Evolutionary conservation across 1,140 invertebrate genomes (phyloP).

Genomic region (Drosophila parabipectinata): DNA sequence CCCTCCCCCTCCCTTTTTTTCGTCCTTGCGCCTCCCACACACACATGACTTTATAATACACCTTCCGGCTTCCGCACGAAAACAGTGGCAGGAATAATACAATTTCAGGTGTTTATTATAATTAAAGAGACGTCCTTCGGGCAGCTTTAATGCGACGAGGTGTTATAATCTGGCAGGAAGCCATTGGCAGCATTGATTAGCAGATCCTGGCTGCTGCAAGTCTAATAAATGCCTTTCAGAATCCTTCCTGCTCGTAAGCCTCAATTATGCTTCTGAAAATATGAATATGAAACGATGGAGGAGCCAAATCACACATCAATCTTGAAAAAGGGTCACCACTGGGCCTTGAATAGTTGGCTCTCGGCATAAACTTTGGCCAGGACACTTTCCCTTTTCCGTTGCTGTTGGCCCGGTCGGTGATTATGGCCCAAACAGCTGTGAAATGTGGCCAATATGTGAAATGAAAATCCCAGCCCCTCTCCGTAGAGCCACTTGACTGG

Average conservation of each 20-base stretch:
- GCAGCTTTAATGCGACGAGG: background rate
- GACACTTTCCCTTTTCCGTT: background rate
- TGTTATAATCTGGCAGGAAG: too few species aligned
- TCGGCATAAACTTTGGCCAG: constrained; percentile 38
- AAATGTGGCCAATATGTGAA: constrained; percentile 52
- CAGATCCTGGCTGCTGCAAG: too few species aligned
- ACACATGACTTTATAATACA: constrained; percentile 44
- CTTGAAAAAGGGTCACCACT: background rate
- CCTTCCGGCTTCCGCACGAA: constrained; percentile 6
- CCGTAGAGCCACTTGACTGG: constrained; percentile 25
- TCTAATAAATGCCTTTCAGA: too few species aligned
- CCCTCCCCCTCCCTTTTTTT: background rate
- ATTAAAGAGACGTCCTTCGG: background rate
- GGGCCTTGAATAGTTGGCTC: constrained; percentile 35
- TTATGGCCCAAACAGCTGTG: constrained; percentile 33
- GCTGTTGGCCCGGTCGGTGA: constrained; percentile 9
- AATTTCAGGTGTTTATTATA: constrained; percentile 5
- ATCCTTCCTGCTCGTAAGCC: too few species aligned
- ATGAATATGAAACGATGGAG: too few species aligned
- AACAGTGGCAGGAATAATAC: constrained; percentile 14
- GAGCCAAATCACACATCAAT: too few species aligned
- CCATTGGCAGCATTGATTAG: background rate
- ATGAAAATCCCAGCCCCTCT: constrained; percentile 40
- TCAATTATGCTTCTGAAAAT: too few species aligned
- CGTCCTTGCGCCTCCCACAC: constrained; percentile 17